A percentile compares a stretch with the other conserved stretches of the same genome.
phyloP scores from a whole-genome alignment of 1,140 invertebrate species.

The Ruditapes philippinarum region DNA sequence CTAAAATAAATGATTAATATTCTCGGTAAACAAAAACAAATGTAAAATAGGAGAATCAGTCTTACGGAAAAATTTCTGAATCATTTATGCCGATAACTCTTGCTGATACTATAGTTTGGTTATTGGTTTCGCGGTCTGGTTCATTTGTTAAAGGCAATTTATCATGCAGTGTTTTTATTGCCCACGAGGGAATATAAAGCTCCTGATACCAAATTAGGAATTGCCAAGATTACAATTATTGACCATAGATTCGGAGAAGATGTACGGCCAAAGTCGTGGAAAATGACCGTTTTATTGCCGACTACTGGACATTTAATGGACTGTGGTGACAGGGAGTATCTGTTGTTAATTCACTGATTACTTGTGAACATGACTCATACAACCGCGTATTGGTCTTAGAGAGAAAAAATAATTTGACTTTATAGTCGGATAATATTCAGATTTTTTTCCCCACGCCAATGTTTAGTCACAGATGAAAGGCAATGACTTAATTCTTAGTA shows the following conservation, averaged over 20 bases:
- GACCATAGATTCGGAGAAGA: constrained; percentile 11
- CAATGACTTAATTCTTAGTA: too few relatives aligned
- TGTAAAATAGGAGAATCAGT: neutral
- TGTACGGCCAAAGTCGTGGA: neutral
- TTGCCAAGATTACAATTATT: constrained; percentile 28
- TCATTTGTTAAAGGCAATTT: constrained; percentile 25
- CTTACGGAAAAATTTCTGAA: neutral
- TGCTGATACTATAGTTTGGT: too few relatives aligned
- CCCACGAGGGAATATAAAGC: neutral
- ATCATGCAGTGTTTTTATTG: neutral
- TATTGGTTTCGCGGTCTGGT: neutral
- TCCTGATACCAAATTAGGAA: constrained; percentile 40
- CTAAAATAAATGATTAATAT: too few relatives aligned
- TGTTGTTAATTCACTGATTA: neutral
- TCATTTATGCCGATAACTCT: too few relatives aligned
- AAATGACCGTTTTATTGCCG: constrained; percentile 52
- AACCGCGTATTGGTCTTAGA: too few relatives aligned
- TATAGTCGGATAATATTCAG: too few relatives aligned
- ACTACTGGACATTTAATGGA: constrained; percentile 42
- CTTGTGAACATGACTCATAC: constrained; percentile 35
- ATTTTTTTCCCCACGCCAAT: too few relatives aligned
- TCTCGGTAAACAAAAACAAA: neutral
- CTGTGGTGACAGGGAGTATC: neutral
- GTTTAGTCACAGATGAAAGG: too few relatives aligned
- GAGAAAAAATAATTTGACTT: too few relatives aligned